Base-by-base conservation (phyloP, 2,113 vertebrate genomes). In the Ammodytes dubius region DNA sequence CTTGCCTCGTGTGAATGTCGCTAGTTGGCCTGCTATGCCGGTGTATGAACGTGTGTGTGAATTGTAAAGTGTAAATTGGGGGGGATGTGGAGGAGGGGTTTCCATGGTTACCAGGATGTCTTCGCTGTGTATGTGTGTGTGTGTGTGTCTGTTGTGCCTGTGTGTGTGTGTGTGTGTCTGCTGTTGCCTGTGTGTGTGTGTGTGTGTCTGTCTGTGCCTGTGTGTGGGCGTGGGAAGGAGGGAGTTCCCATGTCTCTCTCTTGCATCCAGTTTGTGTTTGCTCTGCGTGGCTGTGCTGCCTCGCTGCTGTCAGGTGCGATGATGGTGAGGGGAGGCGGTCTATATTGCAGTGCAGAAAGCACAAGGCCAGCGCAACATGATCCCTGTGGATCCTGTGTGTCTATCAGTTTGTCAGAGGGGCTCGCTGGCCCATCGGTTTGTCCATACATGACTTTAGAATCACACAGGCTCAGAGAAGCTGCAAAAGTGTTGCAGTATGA, bases 91-190 rank as follows among this genome's bases (percentile, higher is more conserved):
- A 27, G 27, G 27, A 27, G 27, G 15, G 57, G 92, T 94, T 93
- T 85, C 94, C 89, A 94, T 94, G 92, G 92, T 83, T 83, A 94
- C 93, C 58, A 61, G 87, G 82, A 85, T 86, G 75, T 89, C 84
- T 87, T 81, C 10, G 82, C 9, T 75, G n/a, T 67, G 10, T 76
- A 68, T 77, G 17, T 47, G 7, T n/a, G 17, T 79, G 40, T 75
- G 50, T 54, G 47, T 74, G 58, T 73, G n/a, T n/a, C n/a, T n/a
- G n/a, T n/a, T n/a, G n/a, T n/a, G n/a, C n/a, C n/a, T n/a, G 70
- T 77, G 17, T 47, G 7, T n/a, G 17, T 79, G 40, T 78, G 50
- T 54, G 47, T 74, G 1, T 27, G 27, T 27, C 27, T 27, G 27
- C n/a, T n/a, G n/a, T n/a, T 27, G 27, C 27, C 27, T 27, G 58